Percentiles rank a stretch among this genome's conserved stretches.
Evolutionary conservation across 2,113 vertebrate species (phyloP).

Genomic region (Rattus rattus): DNA sequence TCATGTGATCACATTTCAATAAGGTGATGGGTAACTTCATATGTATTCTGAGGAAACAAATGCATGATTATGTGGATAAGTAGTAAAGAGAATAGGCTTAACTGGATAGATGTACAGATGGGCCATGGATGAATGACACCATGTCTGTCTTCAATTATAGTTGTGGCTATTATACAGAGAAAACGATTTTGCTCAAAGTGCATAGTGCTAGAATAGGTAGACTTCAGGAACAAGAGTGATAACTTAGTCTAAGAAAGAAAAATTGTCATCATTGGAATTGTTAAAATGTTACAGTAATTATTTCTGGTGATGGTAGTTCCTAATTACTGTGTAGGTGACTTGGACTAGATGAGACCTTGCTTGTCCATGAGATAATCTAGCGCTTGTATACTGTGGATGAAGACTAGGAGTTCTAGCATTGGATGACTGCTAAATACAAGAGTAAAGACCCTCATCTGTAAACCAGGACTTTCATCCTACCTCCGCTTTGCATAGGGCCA

Average conservation of each 20-base stretch:
- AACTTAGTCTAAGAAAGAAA: slow-evolving; percentile 3
- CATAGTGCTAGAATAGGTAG: neutral
- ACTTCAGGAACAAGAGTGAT: neutral
- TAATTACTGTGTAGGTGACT: neutral
- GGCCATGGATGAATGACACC: neutral
- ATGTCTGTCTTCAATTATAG: neutral
- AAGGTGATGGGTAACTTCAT: neutral
- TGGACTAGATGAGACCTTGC: neutral
- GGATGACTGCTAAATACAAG: neutral
- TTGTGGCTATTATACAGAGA: neutral
- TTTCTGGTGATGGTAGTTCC: neutral
- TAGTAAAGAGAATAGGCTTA: neutral
- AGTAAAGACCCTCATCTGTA: neutral
- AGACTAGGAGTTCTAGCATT: neutral
- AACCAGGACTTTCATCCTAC: neutral
- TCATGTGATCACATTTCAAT: neutral
- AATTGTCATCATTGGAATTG: neutral
- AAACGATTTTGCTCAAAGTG: neutral
- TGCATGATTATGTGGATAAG: neutral
- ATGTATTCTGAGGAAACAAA: slow-evolving; percentile 9
- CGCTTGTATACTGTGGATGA: neutral
- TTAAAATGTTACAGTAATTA: slow-evolving; percentile 9
- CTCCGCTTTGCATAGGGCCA: neutral
- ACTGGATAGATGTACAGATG: neutral
- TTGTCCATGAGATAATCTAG: neutral